phyloP scores from a whole-genome alignment of 1,140 invertebrate genomes.

The Dufourea novaeangliae region DNA sequence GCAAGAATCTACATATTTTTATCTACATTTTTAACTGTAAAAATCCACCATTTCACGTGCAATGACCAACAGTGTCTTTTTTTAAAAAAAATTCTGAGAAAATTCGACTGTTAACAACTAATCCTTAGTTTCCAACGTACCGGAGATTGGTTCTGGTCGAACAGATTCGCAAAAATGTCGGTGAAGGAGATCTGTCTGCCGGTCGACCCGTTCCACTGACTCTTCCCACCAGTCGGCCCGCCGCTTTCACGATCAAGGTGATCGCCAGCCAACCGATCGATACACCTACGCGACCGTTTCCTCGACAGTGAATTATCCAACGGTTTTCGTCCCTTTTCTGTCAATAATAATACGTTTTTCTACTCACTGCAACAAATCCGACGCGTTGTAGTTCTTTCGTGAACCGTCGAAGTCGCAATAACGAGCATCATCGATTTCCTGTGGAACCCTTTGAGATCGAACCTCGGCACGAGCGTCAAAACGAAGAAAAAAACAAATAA shows the following conservation, averaged over 20 bases:
- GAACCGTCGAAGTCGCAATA: conserved; percentile 54
- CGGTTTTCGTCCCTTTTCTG: not conserved
- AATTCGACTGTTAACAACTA: not conserved
- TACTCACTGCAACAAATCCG: conserved; percentile 74
- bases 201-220: conserved; percentile 12
- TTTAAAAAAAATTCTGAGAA: not conserved
- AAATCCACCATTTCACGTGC: no score
- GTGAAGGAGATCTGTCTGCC: conserved; percentile 31
- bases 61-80: no score
- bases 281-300: conserved; percentile 57
- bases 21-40: no score
- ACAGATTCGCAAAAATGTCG: conserved; percentile 35
- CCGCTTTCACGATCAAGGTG: conserved; percentile 24
- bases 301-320: not conserved
- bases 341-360: not conserved
- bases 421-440: conserved; percentile 27
- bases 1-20: no score
- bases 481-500: conserved; percentile 33
- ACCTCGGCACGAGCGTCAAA: not conserved
- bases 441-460: not conserved
- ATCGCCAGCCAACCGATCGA: conserved; percentile 57
- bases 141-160: conserved; percentile 21
- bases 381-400: conserved; percentile 66
- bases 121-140: conserved; percentile 19
- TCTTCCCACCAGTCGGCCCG: not conserved